Conservation (phyloP, 2,797 vertebrate species). For the Squalus acanthias region DNA sequence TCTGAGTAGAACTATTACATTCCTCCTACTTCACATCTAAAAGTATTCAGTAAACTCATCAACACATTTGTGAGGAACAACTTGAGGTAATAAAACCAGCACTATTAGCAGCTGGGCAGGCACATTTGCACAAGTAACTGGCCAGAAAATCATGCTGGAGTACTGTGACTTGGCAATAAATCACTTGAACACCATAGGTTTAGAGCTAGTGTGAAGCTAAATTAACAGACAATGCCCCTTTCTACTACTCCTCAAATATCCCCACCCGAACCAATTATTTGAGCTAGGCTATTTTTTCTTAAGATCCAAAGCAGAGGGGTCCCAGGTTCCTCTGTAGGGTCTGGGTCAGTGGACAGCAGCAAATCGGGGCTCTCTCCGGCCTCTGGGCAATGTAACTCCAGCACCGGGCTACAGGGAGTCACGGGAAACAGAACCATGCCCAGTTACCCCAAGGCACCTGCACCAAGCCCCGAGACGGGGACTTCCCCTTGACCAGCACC, state of each 20-base stretch:
- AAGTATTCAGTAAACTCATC: neutral
- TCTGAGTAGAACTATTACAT: neutral
- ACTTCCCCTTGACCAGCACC: too few relatives aligned
- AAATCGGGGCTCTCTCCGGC: neutral
- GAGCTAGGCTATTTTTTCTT: neutral
- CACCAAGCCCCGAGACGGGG: neutral
- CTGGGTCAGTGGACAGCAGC: neutral
- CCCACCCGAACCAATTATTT: neutral
- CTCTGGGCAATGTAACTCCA: neutral
- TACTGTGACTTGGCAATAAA: neutral
- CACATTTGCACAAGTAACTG: neutral
- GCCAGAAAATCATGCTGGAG: neutral
- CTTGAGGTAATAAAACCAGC: neutral
- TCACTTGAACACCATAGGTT: neutral
- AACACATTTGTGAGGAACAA: neutral
- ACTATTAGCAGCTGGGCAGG: neutral
- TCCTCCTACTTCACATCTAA: neutral
- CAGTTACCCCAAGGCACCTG: neutral
- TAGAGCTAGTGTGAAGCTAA: neutral
- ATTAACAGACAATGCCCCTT: neutral
- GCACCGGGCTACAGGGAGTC: neutral
- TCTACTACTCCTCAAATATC: neutral
- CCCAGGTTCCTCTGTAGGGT: neutral
- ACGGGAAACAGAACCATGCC: neutral
- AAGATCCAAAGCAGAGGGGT: neutral